These are phyloP conservation scores for Proterorhinus semilunaris DNA, from an alignment of 2,113 vertebrate genomes.

Conservation along the genomic window DNA sequence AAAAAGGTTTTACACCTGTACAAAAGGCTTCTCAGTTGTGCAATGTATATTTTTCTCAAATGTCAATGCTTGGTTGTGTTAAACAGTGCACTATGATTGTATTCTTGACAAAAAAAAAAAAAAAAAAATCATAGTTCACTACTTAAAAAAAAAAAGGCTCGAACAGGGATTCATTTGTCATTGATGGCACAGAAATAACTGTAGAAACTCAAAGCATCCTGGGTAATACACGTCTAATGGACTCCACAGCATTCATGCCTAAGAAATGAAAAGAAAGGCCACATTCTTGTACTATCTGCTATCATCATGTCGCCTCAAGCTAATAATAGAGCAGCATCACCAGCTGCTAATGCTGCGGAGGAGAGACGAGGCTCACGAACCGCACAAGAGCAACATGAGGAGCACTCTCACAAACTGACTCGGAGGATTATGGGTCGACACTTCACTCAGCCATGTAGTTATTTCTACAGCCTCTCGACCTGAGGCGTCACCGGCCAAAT, in stretches of 20 bases:
- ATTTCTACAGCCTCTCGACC: constrained; percentile 8
- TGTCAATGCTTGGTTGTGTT: too few species aligned
- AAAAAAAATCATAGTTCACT: too few species aligned
- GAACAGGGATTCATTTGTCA: too few species aligned
- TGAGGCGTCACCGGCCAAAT: too few species aligned
- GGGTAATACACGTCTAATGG: not conserved
- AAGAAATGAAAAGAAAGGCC: constrained; percentile 20
- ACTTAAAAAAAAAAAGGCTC: too few species aligned
- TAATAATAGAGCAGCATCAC: constrained; percentile 53
- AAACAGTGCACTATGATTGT: too few species aligned
- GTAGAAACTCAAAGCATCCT: not conserved
- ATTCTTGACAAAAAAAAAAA: too few species aligned
- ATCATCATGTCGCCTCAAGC: constrained; percentile 43
- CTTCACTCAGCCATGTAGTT: constrained; percentile 1
- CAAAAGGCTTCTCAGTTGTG: too few species aligned
- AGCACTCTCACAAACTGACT: not conserved
- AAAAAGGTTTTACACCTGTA: too few species aligned
- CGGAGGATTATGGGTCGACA: too few species aligned
- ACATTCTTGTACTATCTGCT: constrained; percentile 23
- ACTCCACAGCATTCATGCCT: constrained; percentile 9
- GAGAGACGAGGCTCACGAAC: constrained; percentile 4
- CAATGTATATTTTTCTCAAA: too few species aligned
- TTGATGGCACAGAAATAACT: too few species aligned
- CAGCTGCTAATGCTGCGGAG: constrained; percentile 27
- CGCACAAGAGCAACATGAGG: constrained; percentile 2